phyloP scores from a whole-genome alignment of 2,797 vertebrate genomes.

The Sebastes kiyomatsui region DNA sequence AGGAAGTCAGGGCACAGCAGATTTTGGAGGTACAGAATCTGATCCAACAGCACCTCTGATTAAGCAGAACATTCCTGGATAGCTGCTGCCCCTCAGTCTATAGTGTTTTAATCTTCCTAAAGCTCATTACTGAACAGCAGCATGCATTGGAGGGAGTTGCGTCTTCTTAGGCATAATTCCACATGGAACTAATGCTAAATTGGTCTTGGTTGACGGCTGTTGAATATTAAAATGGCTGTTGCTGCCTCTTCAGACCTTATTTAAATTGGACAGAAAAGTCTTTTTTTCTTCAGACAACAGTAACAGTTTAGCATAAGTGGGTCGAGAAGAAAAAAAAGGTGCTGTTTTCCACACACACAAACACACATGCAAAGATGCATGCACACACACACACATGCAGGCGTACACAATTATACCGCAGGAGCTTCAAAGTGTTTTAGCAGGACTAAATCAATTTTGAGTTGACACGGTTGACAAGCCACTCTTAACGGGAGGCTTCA shows the following conservation, averaged over 20 bases:
- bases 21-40: constrained; percentile 94
- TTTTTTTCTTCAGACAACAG: constrained; percentile 85
- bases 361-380: constrained; percentile 52
- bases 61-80: constrained; percentile 82
- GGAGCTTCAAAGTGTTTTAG: constrained; percentile 87
- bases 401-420: constrained; percentile 79
- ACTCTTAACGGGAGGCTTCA: constrained; percentile 85
- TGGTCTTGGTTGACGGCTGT: constrained; percentile 86
- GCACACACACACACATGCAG: constrained; percentile 33
- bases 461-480: constrained; percentile 87
- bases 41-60: constrained; percentile 78
- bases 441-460: constrained; percentile 85
- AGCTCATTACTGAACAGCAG: constrained; percentile 82
- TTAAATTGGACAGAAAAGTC: constrained; percentile 87
- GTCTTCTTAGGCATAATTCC: constrained; percentile 85
- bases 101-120: constrained; percentile 83
- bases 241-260: constrained; percentile 82
- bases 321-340: constrained; percentile 70
- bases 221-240: constrained; percentile 87
- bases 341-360: constrained; percentile 69
- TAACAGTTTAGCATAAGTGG: constrained; percentile 87
- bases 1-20: constrained; percentile 98
- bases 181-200: constrained; percentile 87
- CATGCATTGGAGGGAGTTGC: constrained; percentile 81
- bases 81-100: constrained; percentile 74